Base-by-base conservation (phyloP, 2,797 vertebrate species). In the Euphonia xanthogaster region DNA sequence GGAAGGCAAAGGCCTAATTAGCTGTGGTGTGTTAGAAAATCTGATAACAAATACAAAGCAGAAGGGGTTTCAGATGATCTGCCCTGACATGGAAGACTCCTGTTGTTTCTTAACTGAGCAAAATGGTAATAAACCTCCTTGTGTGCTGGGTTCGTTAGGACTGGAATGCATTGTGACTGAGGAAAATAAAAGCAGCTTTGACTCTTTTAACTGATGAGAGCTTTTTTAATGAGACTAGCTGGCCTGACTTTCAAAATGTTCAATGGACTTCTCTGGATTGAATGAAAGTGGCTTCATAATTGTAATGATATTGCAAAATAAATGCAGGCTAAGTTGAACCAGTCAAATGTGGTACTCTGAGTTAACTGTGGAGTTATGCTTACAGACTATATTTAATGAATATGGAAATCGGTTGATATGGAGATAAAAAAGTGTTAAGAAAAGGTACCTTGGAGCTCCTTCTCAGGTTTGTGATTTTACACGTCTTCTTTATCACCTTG, bases 1-100 rank as follows among this genome's bases (percentile, higher is more conserved):
- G 79, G 70, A 88, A 94, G 28, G 50, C 68, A 90, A 86, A 90
- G 33, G 28, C 62, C 65, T 91, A 88, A 84, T 91, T 83, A 95
- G 65, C 79, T 80, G 58, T 45, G 70, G 72, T 91, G 15, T 9
- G 3, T 83, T 71, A 53, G 61, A 77, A 93, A 61, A 83, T 66
- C 73, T 90, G 90, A 88, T 94, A 91, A 75, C 18, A 94, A 90
- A 83, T 44, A 84, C 23, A 58, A 90, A 78, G 79, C 51, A 80
- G 54, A 82, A 78, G 3, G 13, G 5, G 7, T 82, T 95, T 93
- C 28, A 73, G 86, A 81, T 61, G 28, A 62, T 86, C 65, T 83
- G 39, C 76, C 54, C 54, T 6, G 13, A 65, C 44, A 70, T 37
- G 58, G 90, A 93, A 86, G 58, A 75, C 31, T 95, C 47, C 54